Base-by-base conservation (phyloP, 2,113 vertebrate genomes). In the Emydura subglobosa region DNA sequence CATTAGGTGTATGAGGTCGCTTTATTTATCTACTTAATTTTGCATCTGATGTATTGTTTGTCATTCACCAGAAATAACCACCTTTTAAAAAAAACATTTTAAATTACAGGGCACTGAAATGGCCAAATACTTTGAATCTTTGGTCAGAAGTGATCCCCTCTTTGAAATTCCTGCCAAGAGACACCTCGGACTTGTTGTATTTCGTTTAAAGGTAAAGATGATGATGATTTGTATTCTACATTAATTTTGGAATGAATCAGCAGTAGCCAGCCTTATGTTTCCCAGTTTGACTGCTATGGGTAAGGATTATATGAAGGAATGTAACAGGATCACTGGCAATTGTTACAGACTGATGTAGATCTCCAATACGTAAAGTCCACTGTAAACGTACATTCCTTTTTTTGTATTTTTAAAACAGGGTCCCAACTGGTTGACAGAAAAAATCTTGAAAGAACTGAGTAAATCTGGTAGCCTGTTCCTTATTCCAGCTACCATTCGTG, bases 91-190 rank as follows among this genome's bases (percentile, higher is more conserved):
- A 68, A 68, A 89, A 39, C 24, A 10, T 53, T 7, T 49, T 86
- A 80, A 88, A 94, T 94, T 96, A 86, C 51, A 99, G 99, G 99
- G 99, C 6, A 98, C 99, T 13, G 98, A 99, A 96, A 99, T 99
- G 99, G 99, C 99, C 47, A 99, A 99, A 96, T 98, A 99, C 86
- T 98, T 99, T 95, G 99, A 99, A 97, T 99, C 98, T 39, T 96
- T 99, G 94, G 99, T 99, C 83, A 98, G 84, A 97, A 98, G 97
- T 25, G 99, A 99, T 80, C 98, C 98, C 80, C 97, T 98, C 92
- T 99, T 99, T 98, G 99, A 99, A 98, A 98, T 99, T 97, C 99
- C 99, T 91, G 99, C 99, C 42, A 97, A 99, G 97, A 98, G 99
- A 83, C 98, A 99, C 96, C 99, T 99, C 8, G 99, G 99, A 51